These are phyloP conservation scores for Metopia argyrocephala DNA, from an alignment of 2,888 invertebrate species.

Conservation along the genomic window DNA sequence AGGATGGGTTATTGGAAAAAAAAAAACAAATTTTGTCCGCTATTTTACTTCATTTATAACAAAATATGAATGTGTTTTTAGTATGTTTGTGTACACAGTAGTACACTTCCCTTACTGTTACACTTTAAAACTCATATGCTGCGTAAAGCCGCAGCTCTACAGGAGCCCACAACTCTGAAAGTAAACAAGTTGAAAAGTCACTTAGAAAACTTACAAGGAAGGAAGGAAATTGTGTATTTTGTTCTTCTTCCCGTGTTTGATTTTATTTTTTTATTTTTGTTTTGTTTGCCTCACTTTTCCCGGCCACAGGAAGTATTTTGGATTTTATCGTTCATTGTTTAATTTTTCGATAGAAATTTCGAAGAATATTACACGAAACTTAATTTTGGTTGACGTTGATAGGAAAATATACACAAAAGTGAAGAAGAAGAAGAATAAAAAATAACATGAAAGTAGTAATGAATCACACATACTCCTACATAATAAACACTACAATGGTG, in stretches of 20 bases:
- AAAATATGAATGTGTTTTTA: no score
- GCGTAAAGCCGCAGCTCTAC: background rate
- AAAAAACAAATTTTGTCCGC: no score
- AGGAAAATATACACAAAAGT: conserved; percentile 37
- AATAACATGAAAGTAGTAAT: background rate
- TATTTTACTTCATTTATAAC: no score
- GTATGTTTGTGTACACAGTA: no score
- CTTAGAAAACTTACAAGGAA: conserved; percentile 52
- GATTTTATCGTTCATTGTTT: conserved; percentile 63
- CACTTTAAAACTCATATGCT: background rate
- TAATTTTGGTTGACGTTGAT: conserved; percentile 57
- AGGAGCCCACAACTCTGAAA: conserved; percentile 3
- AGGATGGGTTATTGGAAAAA: no score
- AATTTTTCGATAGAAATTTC: conserved; percentile 56
- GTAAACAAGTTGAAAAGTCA: conserved; percentile 50
- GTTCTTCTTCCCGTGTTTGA: conserved; percentile 18
- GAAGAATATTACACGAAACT: conserved; percentile 55
- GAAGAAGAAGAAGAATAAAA: conserved; percentile 16
- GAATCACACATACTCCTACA: background rate
- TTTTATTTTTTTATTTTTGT: background rate
- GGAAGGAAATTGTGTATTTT: conserved; percentile 56
- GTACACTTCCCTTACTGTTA: background rate
- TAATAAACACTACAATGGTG: no score
- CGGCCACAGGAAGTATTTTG: conserved; percentile 58
- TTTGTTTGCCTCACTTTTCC: conserved; percentile 23